Conservation (phyloP, 2,888 invertebrate species). For the Siphlonurus alternatus region DNA sequence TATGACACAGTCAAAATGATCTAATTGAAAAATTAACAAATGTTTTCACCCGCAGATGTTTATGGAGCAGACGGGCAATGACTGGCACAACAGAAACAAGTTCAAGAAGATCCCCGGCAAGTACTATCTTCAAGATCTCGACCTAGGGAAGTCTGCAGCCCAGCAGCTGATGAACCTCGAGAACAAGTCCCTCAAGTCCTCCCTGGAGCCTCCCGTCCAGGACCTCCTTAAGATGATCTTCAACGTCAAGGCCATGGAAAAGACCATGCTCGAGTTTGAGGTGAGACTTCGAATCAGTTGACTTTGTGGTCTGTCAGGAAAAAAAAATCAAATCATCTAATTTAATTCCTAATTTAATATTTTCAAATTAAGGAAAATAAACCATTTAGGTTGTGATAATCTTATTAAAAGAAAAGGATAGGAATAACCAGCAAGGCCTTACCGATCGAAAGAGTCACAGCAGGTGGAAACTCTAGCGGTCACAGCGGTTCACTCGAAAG, state of each 20-base stretch:
- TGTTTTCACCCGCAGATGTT: constrained; percentile 5
- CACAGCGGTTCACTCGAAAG: too few species aligned
- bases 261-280: constrained; percentile 85
- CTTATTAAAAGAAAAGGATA: too few species aligned
- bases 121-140: constrained; percentile 79
- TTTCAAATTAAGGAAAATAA: too few species aligned
- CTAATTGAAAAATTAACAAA: too few species aligned
- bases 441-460: too few species aligned
- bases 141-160: constrained; percentile 48
- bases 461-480: not conserved
- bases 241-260: constrained; percentile 82
- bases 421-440: too few species aligned
- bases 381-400: too few species aligned
- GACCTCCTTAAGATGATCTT: constrained; percentile 73
- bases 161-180: constrained; percentile 25
- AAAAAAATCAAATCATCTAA: too few species aligned
- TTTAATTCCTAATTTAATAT: not conserved
- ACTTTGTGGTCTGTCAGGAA: not conserved
- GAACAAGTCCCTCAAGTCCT: constrained; percentile 32
- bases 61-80: constrained; percentile 68
- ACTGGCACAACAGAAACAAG: constrained; percentile 45
- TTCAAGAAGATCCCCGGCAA: constrained; percentile 55
- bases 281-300: constrained; percentile 27
- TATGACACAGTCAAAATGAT: too few species aligned
- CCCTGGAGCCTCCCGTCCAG: constrained; percentile 59